Evolutionary conservation across 2,797 vertebrate genomes (phyloP).

Genomic region (Xyrichtys novacula): DNA sequence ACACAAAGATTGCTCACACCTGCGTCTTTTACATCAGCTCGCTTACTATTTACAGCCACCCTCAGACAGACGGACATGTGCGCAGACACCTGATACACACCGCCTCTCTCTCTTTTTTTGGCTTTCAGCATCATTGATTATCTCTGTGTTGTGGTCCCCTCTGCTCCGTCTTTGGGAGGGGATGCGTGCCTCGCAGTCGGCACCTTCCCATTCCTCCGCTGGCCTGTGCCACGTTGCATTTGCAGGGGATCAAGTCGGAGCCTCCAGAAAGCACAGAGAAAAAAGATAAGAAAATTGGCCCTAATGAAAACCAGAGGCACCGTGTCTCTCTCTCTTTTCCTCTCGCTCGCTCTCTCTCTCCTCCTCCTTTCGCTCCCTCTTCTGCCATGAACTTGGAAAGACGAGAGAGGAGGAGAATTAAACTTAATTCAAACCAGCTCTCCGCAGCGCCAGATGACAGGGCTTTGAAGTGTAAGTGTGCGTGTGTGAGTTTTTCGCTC

Average conservation of each 20-base stretch:
- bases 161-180: constrained; percentile 68
- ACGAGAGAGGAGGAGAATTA: constrained; percentile 87
- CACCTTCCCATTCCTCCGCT: constrained; percentile 86
- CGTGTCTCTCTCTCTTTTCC: constrained; percentile 32
- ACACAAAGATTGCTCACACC: constrained; percentile 16
- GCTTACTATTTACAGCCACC: constrained; percentile 19
- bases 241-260: constrained; percentile 89
- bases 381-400: constrained; percentile 91
- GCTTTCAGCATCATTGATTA: constrained; percentile 33
- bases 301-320: constrained; percentile 95
- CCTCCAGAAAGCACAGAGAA: constrained; percentile 86
- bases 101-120: constrained; percentile 2
- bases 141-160: constrained; percentile 43
- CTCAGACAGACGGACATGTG: constrained; percentile 11
- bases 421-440: constrained; percentile 96
- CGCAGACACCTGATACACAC: constrained; percentile 37
- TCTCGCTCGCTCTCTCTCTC: constrained; percentile 1
- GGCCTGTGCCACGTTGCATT: constrained; percentile 91
- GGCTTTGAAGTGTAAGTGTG: constrained; percentile 92
- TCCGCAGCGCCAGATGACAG: constrained; percentile 85
- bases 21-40: constrained; percentile 23
- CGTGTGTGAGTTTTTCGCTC: constrained; percentile 76
- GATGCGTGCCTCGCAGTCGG: constrained; percentile 84
- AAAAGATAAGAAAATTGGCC: constrained; percentile 96
- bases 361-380: constrained; percentile 70